phyloP scores from a whole-genome alignment of 2,888 invertebrate species.

The Cynaeus angustus region DNA sequence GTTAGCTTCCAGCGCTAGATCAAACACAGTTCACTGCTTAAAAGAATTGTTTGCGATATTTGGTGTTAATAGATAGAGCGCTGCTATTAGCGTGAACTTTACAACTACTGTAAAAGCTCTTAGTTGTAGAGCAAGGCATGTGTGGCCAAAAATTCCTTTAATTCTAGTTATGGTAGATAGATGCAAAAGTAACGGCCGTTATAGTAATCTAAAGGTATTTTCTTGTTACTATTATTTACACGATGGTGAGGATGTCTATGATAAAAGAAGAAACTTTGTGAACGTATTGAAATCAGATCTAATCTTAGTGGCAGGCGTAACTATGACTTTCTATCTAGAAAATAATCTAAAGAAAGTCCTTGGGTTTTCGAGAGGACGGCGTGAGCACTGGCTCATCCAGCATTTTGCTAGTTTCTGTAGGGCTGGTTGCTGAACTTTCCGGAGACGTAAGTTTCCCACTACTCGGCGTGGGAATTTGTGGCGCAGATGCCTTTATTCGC shows the following conservation, averaged over 20 bases:
- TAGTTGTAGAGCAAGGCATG: slow-evolving; percentile 54
- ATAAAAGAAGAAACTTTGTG: neutral
- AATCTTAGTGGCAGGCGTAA: slow-evolving; percentile 44
- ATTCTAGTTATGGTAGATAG: slow-evolving; percentile 35
- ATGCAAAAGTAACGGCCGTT: slow-evolving; percentile 40
- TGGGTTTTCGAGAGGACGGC: slow-evolving; percentile 70
- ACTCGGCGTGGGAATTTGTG: slow-evolving; percentile 66
- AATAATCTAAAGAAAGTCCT: slow-evolving; percentile 70
- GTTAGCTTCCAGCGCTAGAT: slow-evolving; percentile 9
- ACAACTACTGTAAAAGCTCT: slow-evolving; percentile 50
- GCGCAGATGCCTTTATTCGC: slow-evolving; percentile 67
- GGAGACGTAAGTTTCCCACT: slow-evolving; percentile 67
- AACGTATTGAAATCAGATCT: slow-evolving; percentile 12
- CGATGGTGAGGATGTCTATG: slow-evolving; percentile 6
- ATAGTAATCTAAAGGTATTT: slow-evolving; percentile 41
- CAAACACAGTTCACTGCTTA: neutral
- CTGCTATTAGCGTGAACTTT: slow-evolving; percentile 52
- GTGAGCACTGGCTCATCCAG: slow-evolving; percentile 69
- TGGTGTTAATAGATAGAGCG: slow-evolving; percentile 53
- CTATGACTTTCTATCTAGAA: slow-evolving; percentile 24
- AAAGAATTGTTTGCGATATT: slow-evolving; percentile 27
- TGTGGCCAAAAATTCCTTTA: slow-evolving; percentile 46
- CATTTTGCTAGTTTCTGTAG: slow-evolving; percentile 76
- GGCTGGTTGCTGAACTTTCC: slow-evolving; percentile 71
- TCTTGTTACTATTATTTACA: slow-evolving; percentile 25